A percentile compares a stretch with the other conserved stretches of the same genome.
phyloP scores from a whole-genome alignment of 2,797 vertebrate species.

The Syngnathus acus region DNA sequence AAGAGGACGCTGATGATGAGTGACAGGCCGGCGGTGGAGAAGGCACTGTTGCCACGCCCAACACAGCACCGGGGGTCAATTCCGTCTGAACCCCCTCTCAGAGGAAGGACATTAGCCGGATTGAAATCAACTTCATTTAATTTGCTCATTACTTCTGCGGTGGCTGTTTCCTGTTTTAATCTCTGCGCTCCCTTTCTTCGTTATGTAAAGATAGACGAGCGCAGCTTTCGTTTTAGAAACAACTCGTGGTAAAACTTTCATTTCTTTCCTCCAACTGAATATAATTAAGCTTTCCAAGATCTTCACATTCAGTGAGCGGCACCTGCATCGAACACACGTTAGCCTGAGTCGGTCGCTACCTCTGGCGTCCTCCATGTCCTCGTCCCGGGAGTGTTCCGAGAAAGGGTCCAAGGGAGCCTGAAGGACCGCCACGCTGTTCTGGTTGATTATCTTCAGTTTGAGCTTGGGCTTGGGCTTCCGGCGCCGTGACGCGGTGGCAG shows the following conservation, averaged over 20 bases:
- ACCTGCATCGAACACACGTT: neutral
- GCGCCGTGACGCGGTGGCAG: constrained; percentile 82
- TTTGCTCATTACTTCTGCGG: constrained; percentile 15
- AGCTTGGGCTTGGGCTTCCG: constrained; percentile 93
- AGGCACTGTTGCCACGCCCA: constrained; percentile 21
- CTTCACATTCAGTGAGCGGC: neutral
- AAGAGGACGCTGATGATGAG: constrained; percentile 50
- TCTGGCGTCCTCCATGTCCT: constrained; percentile 88
- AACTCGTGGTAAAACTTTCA: neutral
- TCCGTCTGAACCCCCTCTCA: constrained; percentile 31
- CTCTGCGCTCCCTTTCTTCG: neutral
- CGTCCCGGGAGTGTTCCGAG: constrained; percentile 85
- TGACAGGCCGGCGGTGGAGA: constrained; percentile 43
- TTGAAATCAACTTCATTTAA: constrained; percentile 36
- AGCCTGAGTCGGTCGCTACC: constrained; percentile 59
- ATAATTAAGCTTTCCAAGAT: no score
- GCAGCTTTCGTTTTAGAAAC: neutral
- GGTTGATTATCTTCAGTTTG: constrained; percentile 97
- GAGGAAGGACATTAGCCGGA: constrained; percentile 40
- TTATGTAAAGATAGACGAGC: neutral
- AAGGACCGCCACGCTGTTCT: constrained; percentile 97
- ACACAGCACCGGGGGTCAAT: constrained; percentile 35
- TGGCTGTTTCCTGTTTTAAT: neutral
- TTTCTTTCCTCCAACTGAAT: no score
- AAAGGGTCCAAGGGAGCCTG: constrained; percentile 87